These are phyloP conservation scores for Lissocephala sabroskyi DNA, from an alignment of 2,888 invertebrate genomes.

Conservation along the genomic window DNA sequence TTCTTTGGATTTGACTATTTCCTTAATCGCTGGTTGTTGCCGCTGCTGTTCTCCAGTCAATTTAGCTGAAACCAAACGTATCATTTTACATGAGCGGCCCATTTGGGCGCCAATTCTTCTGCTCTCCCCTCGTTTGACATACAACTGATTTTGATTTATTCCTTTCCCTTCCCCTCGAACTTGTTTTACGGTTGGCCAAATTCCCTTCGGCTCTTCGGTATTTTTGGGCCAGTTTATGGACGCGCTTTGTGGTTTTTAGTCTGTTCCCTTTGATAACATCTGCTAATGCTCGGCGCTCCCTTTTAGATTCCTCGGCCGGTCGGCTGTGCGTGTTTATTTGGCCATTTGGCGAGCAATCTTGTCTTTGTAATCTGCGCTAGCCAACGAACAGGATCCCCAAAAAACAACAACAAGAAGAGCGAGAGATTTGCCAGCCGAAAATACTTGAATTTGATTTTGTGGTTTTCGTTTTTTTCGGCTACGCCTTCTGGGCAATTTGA, in stretches of 20 bases:
- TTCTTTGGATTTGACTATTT: conserved; percentile 53
- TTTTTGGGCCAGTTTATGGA: background rate
- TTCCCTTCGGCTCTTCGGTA: conserved; percentile 4
- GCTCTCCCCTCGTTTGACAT: conserved; percentile 5
- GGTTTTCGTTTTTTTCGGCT: conserved; percentile 19
- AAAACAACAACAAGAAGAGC: conserved; percentile 1
- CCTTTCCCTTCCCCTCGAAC: background rate
- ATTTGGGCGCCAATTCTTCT: conserved; percentile 60
- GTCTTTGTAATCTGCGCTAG: conserved; percentile 27
- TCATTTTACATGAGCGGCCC: conserved; percentile 49
- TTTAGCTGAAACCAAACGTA: conserved; percentile 34
- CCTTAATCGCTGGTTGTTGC: conserved; percentile 35
- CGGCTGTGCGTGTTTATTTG: conserved; percentile 56
- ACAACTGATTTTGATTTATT: conserved; percentile 1
- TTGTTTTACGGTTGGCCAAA: too few species aligned
- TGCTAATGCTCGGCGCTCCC: conserved; percentile 47
- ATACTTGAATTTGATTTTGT: conserved; percentile 15
- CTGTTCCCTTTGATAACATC: conserved; percentile 39
- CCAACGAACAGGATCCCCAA: too few species aligned
- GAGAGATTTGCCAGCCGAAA: conserved; percentile 11
- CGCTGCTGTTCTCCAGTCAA: conserved; percentile 4
- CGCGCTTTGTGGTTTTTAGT: conserved; percentile 13
- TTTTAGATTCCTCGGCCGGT: conserved; percentile 22
- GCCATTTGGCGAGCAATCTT: conserved; percentile 19
- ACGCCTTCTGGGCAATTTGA: conserved; percentile 52